Evolutionary conservation across 2,113 vertebrate species (phyloP).

Genomic region (Dicerorhinus sumatrensis): DNA sequence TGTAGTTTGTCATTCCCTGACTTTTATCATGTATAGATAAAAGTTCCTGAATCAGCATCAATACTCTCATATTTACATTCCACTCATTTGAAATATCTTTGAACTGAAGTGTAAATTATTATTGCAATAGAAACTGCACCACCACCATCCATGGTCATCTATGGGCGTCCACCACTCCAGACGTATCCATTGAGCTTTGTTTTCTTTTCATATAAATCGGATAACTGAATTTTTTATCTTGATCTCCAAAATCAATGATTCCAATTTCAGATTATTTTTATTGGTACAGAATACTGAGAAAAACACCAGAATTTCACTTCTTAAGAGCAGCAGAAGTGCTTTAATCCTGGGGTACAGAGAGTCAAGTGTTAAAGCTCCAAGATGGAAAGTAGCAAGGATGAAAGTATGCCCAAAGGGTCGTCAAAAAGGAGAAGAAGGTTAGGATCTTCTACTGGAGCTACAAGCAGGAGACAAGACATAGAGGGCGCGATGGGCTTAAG

Average conservation of each 20-base stretch:
- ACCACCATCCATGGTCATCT: not conserved
- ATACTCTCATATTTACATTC: not conserved
- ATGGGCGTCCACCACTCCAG: no score
- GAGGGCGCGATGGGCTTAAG: not conserved
- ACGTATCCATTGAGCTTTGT: not conserved
- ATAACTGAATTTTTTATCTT: not conserved
- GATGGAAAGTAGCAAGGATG: not conserved
- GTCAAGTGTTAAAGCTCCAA: not conserved
- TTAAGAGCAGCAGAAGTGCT: not conserved
- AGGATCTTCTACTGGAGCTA: not conserved
- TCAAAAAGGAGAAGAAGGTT: not conserved
- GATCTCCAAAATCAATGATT: constrained; percentile 8
- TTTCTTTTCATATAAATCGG: not conserved
- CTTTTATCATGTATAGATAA: not conserved
- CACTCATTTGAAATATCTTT: not conserved
- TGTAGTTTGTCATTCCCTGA: not conserved
- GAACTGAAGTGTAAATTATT: not conserved
- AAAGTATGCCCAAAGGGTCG: not conserved
- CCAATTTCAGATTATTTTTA: not conserved
- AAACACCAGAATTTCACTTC: not conserved
- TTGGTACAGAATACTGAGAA: not conserved
- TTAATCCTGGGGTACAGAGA: not conserved
- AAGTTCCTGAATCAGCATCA: not conserved
- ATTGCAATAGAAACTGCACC: not conserved
- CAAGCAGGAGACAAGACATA: not conserved